Base-by-base conservation (phyloP, 1,140 invertebrate species). In the Drosophila nigromelanica region DNA sequence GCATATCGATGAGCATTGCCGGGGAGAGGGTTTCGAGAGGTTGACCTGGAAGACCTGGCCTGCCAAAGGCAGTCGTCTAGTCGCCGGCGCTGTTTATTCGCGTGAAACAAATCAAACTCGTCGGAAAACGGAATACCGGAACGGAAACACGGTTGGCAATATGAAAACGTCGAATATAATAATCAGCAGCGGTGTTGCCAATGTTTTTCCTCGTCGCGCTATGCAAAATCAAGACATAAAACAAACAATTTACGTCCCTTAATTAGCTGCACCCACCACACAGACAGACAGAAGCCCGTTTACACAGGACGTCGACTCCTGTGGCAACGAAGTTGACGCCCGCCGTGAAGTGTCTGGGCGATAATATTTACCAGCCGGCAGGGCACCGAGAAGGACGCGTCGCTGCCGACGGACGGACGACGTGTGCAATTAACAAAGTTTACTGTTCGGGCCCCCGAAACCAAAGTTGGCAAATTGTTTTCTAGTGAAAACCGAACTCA, bases 31-130 rank as follows among this genome's bases (percentile, higher is more conserved):
- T 5, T 24, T 6, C 42, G 42, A 45, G 18, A 45, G 21, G 43
- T 45, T 12, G 21, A 21, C 15, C 43, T 45, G 43, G 11, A 18
- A 45, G 47, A 24, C n/a, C n/a, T 27, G 27, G 47, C 12, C 14
- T n/a, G 27, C 47, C 47, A 50, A 30, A n/a, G 47, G 47, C 48
- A 50, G 51, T 24, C 18, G 15, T 40, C 33, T 27, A 15, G 42
- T 56, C 15, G 55, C 27, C 33, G 45, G 43, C 33, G 14, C 76
- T 89, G 70, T 89, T 89, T 89, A 89, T 81, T 89, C 79, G 83
- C 70, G 79, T 89, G 83, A 80, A 89, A 78, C 83, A 89, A 89
- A 80, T 89, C 58, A 77, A 82, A 63, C 61, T 27, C 35, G 58
- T 60, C 66, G 43, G 51, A 21, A 33, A 21, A 40, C 35, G 10